These are phyloP conservation scores for Acanthosepion esculentum DNA, from an alignment of 2,888 invertebrate species.

Conservation along the genomic window DNA sequence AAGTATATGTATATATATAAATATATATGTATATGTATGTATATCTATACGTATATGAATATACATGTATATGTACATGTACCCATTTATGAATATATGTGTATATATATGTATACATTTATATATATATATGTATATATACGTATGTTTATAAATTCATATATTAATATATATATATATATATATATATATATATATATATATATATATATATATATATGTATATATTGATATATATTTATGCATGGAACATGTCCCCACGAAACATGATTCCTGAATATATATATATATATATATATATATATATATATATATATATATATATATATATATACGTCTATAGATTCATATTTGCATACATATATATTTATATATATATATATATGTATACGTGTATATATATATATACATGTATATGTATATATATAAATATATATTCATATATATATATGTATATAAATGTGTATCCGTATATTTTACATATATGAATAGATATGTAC, in stretches of 20 bases:
- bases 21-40: neutral
- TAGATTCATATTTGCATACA: too few relatives aligned
- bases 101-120: neutral
- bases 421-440: neutral
- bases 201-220: slow-evolving; percentile 17
- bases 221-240: neutral
- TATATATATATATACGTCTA: neutral
- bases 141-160: too few relatives aligned
- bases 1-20: neutral
- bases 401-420: neutral
- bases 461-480: too few relatives aligned
- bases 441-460: neutral
- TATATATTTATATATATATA: neutral
- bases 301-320: too few relatives aligned
- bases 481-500: too few relatives aligned
- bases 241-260: neutral
- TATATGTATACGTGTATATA: neutral
- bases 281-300: neutral
- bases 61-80: neutral
- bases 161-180: neutral
- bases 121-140: neutral
- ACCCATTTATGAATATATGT: neutral
- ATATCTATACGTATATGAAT: neutral
- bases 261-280: too few relatives aligned
- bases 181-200: neutral